Evolutionary conservation across 2,888 invertebrate genomes (phyloP), one percentile per base, ranked within the genome.

Genomic region (Orthonevra nobilis): DNA sequence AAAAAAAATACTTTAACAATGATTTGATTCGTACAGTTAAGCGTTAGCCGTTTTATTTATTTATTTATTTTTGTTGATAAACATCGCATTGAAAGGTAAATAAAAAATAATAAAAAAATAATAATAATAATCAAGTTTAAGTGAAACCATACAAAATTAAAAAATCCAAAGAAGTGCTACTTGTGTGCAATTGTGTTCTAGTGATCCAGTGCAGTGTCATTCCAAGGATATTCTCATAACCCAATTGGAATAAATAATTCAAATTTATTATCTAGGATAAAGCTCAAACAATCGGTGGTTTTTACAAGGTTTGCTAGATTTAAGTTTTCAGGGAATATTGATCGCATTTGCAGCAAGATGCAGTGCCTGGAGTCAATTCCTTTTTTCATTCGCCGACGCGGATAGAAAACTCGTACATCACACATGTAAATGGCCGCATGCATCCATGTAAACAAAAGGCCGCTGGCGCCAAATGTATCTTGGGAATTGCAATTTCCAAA

Each of bases 21-120:
- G 75, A 75, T 70, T 75, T 81, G 60, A 75, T 81, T 75, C 50
- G 64, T 69, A 77, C 70, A 61, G 48, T 68, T 61, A 14, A 58
- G 58, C 64, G 75, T 70, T 75, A 52, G 52, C 54, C 50, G 34
- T 70, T 77, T 69, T 64, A 68, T 75, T 81, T 81, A 68, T 81
- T 81, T 70, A 23, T 68, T 44, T 19, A 34, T 61, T 61, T 54
- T 58, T 60, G 75, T 70, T 70, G 52, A 64, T 77, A 70, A 70
- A 69, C 75, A 64, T 70, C 64, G 54, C 44, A 79, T 23, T 58
- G 40, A 48, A 52, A 79, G 72, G 79, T 73, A 72, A 64, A 77
- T 61, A 32, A 34, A 23, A 28, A 17, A 26, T 50, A 70, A 48
- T 32, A 60, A 30, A 6, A 30, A 38, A 17, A 38, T 23, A 19